A percentile compares a stretch with the other conserved stretches of the same genome.
These are phyloP conservation scores for Lucifuga dentata DNA, from an alignment of 2,113 vertebrate genomes.

Conservation along the genomic window DNA sequence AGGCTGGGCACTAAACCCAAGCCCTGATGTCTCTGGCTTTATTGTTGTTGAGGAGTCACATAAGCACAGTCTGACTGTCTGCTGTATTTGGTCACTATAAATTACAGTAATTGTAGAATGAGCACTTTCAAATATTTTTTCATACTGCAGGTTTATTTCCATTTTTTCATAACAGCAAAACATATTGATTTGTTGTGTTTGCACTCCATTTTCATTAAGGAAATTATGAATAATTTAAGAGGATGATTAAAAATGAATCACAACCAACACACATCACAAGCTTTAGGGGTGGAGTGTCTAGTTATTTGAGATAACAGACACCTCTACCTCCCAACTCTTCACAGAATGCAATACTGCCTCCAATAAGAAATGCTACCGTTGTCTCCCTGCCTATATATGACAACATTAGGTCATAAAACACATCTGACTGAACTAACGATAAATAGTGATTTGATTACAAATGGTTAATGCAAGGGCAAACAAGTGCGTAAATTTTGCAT, in stretches of 20 bases:
- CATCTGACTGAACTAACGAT: slow-evolving; percentile 69
- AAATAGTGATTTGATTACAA: slow-evolving; percentile 85
- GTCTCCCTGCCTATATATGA: slow-evolving; percentile 62
- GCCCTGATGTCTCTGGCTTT: slow-evolving; percentile 22
- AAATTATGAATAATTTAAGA: slow-evolving; percentile 73
- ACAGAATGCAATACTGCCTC: slow-evolving; percentile 39
- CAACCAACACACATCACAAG: slow-evolving; percentile 52
- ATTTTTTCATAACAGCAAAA: slow-evolving; percentile 23
- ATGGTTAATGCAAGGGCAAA: slow-evolving; percentile 83
- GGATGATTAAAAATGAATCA: slow-evolving; percentile 77
- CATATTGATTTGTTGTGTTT: slow-evolving; percentile 56
- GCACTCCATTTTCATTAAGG: slow-evolving; percentile 59
- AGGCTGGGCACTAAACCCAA: slow-evolving; percentile 30
- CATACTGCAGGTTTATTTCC: slow-evolving; percentile 18
- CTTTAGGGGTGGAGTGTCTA: slow-evolving; percentile 43
- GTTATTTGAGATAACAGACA: slow-evolving; percentile 38
- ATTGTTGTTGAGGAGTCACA: slow-evolving; percentile 34
- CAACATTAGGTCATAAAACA: slow-evolving; percentile 69
- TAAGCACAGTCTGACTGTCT: slow-evolving; percentile 9
- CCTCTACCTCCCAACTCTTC: slow-evolving; percentile 41
- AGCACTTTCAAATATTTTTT: background rate
- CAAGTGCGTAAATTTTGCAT: slow-evolving; percentile 79
- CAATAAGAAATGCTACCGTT: slow-evolving; percentile 46
- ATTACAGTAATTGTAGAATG: background rate
- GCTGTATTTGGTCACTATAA: background rate